phyloP scores from a whole-genome alignment of 2,888 invertebrate genomes.

The Julus scanicus region DNA sequence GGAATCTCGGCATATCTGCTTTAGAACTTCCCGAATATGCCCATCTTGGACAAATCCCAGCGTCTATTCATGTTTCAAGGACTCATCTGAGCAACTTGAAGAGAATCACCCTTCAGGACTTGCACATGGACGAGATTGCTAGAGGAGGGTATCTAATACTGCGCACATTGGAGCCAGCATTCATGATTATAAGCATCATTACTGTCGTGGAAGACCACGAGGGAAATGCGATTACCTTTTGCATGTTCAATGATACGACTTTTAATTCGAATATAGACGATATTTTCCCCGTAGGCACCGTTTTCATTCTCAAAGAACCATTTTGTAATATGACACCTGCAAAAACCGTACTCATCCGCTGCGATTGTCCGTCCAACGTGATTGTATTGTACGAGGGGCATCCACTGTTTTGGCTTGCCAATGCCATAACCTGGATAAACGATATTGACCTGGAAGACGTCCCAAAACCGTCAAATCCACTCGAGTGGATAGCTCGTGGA shows the following conservation, averaged over 20 bases:
- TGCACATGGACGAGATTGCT: background rate
- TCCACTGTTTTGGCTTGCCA: background rate
- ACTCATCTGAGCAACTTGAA: background rate
- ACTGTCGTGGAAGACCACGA: constrained; percentile 30
- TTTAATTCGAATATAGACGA: background rate
- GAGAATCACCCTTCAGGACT: background rate
- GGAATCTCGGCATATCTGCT: background rate
- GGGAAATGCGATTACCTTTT: background rate
- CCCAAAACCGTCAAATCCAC: background rate
- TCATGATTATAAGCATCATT: background rate
- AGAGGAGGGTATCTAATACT: background rate
- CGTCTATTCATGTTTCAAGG: background rate
- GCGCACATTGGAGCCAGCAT: background rate
- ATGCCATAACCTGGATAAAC: background rate
- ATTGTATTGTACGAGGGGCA: constrained; percentile 24
- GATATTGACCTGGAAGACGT: background rate
- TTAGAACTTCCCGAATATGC: background rate
- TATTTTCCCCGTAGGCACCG: background rate
- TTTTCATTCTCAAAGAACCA: constrained; percentile 49
- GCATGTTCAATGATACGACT: background rate
- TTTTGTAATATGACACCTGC: background rate
- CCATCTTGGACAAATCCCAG: background rate
- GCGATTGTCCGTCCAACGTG: constrained; percentile 41
- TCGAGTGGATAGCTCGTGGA: constrained; percentile 15
- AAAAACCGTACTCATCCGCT: background rate